phyloP scores from a whole-genome alignment of 1,140 invertebrate species.

The Cotesia typhae region DNA sequence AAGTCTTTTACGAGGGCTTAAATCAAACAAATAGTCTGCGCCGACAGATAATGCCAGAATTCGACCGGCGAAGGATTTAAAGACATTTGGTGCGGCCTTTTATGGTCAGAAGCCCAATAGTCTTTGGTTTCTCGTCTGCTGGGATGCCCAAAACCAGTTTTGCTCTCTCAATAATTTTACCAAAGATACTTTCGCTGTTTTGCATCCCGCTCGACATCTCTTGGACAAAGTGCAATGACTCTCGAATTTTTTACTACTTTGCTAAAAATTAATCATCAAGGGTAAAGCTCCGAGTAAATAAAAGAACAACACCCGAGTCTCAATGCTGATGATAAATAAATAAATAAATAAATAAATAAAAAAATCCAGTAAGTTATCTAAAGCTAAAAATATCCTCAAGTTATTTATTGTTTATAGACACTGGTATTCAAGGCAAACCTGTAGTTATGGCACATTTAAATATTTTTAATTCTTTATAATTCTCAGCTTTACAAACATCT shows the following conservation, averaged over 20 bases:
- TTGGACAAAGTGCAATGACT: constrained; percentile 31
- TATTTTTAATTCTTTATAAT: too few species aligned
- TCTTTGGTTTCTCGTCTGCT: too few species aligned
- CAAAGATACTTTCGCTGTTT: constrained; percentile 28
- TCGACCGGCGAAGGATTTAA: not conserved
- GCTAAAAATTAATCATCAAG: not conserved
- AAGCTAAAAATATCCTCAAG: too few species aligned
- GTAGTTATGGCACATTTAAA: too few species aligned
- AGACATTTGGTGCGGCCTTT: constrained; percentile 24
- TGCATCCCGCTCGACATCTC: not conserved
- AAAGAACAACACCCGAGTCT: too few species aligned
- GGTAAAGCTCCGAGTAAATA: too few species aligned
- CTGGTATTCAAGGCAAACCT: too few species aligned
- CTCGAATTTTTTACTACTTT: not conserved
- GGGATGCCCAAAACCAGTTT: constrained; percentile 31
- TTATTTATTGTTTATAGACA: too few species aligned
- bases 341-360: too few species aligned
- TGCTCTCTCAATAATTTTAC: constrained; percentile 4
- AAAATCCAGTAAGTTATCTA: too few species aligned
- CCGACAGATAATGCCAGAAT: constrained; percentile 2
- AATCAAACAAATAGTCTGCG: constrained; percentile 6
- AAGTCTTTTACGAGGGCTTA: constrained; percentile 1
- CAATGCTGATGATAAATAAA: too few species aligned
- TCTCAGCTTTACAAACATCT: too few species aligned
- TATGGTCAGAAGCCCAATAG: constrained; percentile 21